phyloP scores from a whole-genome alignment of 2,113 vertebrate genomes.

The Triplophysa rosa region DNA sequence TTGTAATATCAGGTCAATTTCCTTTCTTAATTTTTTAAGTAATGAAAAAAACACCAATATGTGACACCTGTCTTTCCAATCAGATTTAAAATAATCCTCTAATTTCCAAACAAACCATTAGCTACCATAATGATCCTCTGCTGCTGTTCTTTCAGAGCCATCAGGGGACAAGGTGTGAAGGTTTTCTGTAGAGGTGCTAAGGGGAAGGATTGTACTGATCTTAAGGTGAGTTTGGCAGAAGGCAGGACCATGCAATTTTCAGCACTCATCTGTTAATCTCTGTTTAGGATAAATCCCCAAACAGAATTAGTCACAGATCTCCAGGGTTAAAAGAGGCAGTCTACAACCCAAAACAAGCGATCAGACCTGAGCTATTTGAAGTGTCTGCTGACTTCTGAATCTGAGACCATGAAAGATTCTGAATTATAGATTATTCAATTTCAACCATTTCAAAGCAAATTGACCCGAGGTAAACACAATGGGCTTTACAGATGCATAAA shows the following conservation, averaged over 20 bases:
- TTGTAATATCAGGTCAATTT: not conserved
- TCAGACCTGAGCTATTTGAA: conserved; percentile 17
- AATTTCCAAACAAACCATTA: conserved; percentile 76
- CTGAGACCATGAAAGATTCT: not conserved
- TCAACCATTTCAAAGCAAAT: not conserved
- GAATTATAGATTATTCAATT: not conserved
- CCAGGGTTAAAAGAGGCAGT: conserved; percentile 42
- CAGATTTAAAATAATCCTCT: conserved; percentile 70
- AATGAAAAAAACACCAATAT: not conserved
- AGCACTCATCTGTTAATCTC: conserved; percentile 58
- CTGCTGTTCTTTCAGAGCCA: conserved; percentile 49
- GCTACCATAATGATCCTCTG: conserved; percentile 58
- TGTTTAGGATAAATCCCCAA: conserved; percentile 56
- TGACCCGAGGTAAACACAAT: no score
- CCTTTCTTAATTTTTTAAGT: not conserved
- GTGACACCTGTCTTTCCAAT: conserved; percentile 63
- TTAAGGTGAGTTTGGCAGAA: conserved; percentile 51
- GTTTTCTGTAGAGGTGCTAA: conserved; percentile 55
- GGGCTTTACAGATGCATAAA: no score
- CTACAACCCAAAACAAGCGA: conserved; percentile 54
- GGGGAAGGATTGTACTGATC: conserved; percentile 59
- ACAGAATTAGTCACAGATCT: conserved; percentile 56
- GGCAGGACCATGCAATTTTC: conserved; percentile 48
- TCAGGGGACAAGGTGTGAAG: conserved; percentile 54
- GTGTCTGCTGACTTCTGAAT: not conserved